Conservation (phyloP, 2,797 vertebrate genomes). For the Artibeus jamaicensis region DNA sequence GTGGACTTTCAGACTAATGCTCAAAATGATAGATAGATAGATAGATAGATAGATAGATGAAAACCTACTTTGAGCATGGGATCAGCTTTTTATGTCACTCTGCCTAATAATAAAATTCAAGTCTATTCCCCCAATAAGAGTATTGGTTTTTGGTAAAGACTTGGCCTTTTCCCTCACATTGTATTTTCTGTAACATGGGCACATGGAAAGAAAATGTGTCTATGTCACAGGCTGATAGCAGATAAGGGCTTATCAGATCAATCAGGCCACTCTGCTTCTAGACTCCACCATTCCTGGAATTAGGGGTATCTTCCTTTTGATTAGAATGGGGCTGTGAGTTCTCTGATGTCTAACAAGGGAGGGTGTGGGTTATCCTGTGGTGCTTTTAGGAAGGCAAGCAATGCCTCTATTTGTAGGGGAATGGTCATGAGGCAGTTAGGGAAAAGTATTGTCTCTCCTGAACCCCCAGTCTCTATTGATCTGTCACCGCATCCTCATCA, state of each 20-base stretch:
- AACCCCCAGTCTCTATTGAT: neutral
- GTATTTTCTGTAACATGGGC: neutral
- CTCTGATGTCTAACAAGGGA: neutral
- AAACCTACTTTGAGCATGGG: constrained; percentile 11
- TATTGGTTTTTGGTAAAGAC: neutral
- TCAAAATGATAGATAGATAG: neutral
- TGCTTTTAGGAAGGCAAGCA: constrained; percentile 14
- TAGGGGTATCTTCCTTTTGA: constrained; percentile 4
- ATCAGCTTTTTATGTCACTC: neutral
- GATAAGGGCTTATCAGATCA: constrained; percentile 9
- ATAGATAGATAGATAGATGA: neutral
- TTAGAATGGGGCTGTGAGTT: neutral
- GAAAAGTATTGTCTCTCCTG: neutral
- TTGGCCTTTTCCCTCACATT: neutral
- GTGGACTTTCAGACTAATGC: neutral
- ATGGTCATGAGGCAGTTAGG: neutral
- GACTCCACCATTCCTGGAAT: neutral
- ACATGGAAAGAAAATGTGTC: neutral
- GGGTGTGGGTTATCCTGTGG: neutral
- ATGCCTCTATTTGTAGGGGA: neutral
- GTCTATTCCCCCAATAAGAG: neutral
- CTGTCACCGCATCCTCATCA: neutral
- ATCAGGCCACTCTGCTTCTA: neutral
- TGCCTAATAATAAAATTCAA: neutral
- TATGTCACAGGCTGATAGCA: neutral